phyloP scores from a whole-genome alignment of 2,888 invertebrate genomes.

The Elgonia sp. region DNA sequence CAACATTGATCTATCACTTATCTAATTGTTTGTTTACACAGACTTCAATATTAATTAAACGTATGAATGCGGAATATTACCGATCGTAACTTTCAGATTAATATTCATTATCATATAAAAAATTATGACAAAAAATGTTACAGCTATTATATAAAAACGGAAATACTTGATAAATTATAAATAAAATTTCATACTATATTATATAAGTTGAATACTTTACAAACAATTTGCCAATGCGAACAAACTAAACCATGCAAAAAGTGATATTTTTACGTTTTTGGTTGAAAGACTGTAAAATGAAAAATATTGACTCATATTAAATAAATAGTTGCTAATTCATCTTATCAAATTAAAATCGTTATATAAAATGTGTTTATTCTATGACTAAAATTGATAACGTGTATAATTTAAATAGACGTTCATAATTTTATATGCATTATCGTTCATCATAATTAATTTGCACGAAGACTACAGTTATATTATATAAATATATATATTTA shows the following conservation, averaged over 20 bases:
- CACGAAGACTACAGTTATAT: not conserved
- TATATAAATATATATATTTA: not conserved
- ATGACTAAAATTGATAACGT: not conserved
- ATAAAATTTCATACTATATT: no score
- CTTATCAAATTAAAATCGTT: slow-evolving; percentile 26
- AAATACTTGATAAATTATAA: no score
- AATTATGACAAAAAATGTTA: no score
- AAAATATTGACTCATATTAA: not conserved
- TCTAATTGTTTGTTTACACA: slow-evolving; percentile 24
- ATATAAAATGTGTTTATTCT: slow-evolving; percentile 5
- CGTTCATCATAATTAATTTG: not conserved
- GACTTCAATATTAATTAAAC: slow-evolving; percentile 17
- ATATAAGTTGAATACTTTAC: no score
- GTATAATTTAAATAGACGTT: slow-evolving; percentile 2
- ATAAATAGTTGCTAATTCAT: slow-evolving; percentile 26
- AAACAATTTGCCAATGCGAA: no score
- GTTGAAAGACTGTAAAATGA: no score
- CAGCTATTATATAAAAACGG: no score
- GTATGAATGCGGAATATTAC: not conserved
- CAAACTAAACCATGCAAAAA: no score
- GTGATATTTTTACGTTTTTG: no score
- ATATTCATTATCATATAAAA: not conserved
- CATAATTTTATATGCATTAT: slow-evolving; percentile 7
- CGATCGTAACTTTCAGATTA: not conserved
- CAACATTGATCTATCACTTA: slow-evolving; percentile 34